A percentile compares a stretch with the other conserved stretches of the same genome.
These are phyloP conservation scores for Terrapene triunguis DNA, from an alignment of 2,113 vertebrate genomes.

Conservation along the genomic window DNA sequence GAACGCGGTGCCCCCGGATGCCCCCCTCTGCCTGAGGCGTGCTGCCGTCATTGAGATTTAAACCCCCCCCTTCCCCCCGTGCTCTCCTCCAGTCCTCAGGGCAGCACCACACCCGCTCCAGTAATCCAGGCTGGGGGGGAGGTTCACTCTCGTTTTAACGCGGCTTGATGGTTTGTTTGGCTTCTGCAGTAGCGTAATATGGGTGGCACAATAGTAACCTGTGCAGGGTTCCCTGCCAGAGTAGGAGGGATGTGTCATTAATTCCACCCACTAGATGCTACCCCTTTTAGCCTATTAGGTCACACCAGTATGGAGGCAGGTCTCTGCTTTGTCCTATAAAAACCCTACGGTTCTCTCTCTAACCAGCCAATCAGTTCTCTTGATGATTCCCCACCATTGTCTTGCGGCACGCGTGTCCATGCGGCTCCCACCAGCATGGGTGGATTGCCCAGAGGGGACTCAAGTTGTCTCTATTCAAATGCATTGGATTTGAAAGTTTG, in stretches of 20 bases:
- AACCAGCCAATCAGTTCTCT: fast-evolving
- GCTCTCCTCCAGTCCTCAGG: background rate
- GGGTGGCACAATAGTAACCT: background rate
- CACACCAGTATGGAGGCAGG: background rate
- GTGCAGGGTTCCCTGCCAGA: fast-evolving
- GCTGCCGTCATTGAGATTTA: conserved; percentile 90
- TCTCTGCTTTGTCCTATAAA: background rate
- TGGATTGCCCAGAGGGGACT: background rate
- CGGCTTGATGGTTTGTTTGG: conserved; percentile 70
- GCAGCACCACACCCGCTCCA: background rate
- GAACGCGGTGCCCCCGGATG: conserved; percentile 86
- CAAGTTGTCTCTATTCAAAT: background rate
- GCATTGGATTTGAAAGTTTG: fast-evolving
- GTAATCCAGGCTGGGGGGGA: background rate
- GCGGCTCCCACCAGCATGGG: fast-evolving
- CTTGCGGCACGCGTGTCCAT: background rate
- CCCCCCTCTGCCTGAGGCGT: conserved; percentile 88
- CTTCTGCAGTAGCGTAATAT: conserved; percentile 54
- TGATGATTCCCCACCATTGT: fast-evolving
- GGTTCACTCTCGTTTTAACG: background rate
- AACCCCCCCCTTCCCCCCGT: fast-evolving
- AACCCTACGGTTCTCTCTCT: fast-evolving
- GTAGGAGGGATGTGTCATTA: background rate
- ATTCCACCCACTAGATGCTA: fast-evolving
- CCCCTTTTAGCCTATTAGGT: background rate